Conservation (phyloP, 2,888 invertebrate genomes). For the Malthinus flaveolus region DNA sequence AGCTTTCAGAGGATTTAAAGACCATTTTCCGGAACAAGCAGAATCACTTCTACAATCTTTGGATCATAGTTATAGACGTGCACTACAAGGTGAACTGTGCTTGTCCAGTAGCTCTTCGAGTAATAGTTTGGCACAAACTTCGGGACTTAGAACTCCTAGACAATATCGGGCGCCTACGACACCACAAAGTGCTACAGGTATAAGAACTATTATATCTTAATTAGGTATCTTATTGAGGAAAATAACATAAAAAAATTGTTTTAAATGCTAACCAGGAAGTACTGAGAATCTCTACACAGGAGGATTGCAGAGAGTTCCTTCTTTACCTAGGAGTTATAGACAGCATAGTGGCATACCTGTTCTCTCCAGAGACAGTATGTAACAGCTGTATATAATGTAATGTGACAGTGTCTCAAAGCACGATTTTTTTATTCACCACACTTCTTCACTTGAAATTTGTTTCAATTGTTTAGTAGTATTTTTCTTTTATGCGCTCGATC, state of each 20-base stretch:
- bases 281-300: conserved; percentile 61
- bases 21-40: conserved; percentile 89
- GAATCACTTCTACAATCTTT: conserved; percentile 81
- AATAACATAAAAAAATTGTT: conserved; percentile 14
- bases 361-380: conserved; percentile 53
- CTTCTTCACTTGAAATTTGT: conserved; percentile 4
- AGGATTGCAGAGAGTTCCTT: conserved; percentile 61
- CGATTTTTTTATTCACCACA: conserved; percentile 3
- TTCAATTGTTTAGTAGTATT: not conserved
- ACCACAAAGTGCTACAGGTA: conserved; percentile 51
- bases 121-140: conserved; percentile 55
- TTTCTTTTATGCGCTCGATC: not conserved
- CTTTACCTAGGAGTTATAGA: conserved; percentile 62
- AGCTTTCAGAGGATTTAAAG: conserved; percentile 88
- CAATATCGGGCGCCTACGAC: conserved; percentile 49
- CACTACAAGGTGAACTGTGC: conserved; percentile 62
- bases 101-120: conserved; percentile 60
- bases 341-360: conserved; percentile 66
- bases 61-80: conserved; percentile 75
- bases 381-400: conserved; percentile 19
- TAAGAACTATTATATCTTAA: not conserved
- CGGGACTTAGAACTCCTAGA: conserved; percentile 52
- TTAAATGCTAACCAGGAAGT: conserved; percentile 55
- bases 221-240: not conserved
- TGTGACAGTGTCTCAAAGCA: not conserved